Percentiles rank a stretch among this genome's conserved stretches.
phyloP scores from a whole-genome alignment of 2,797 vertebrate species.

The Danio choprae region DNA sequence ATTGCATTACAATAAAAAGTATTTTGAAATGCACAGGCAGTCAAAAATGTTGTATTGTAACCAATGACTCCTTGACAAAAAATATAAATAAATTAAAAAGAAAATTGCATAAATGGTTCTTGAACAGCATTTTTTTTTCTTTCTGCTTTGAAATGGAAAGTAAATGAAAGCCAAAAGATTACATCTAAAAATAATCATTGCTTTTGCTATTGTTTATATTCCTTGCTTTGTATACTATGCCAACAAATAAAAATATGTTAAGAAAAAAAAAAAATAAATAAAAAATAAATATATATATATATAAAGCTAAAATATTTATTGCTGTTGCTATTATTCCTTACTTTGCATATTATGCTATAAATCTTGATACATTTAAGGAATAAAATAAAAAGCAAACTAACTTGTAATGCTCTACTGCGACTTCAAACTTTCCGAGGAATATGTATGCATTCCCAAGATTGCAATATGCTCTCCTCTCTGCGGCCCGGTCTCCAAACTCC shows the following conservation, averaged over 20 bases:
- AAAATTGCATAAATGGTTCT: no score
- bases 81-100: no score
- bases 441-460: conserved; percentile 96
- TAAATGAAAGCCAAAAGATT: no score
- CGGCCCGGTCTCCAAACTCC: conserved; percentile 94
- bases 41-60: no score
- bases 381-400: conserved; percentile 64
- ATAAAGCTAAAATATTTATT: neutral
- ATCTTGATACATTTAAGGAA: neutral
- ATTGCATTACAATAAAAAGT: no score
- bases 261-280: neutral
- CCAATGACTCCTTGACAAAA: no score
- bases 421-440: conserved; percentile 93
- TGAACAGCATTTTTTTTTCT: no score
- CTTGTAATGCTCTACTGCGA: conserved; percentile 94
- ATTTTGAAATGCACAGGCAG: no score
- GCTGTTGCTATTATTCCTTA: no score
- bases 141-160: no score
- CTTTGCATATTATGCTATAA: neutral
- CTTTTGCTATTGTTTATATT: neutral
- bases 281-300: neutral
- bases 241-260: neutral
- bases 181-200: no score
- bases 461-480: conserved; percentile 95
- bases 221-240: neutral